A percentile compares a stretch with the other conserved stretches of the same genome.
These are phyloP conservation scores for Scaptomyza caliginosa DNA, from an alignment of 2,888 invertebrate species.

Conservation along the genomic window DNA sequence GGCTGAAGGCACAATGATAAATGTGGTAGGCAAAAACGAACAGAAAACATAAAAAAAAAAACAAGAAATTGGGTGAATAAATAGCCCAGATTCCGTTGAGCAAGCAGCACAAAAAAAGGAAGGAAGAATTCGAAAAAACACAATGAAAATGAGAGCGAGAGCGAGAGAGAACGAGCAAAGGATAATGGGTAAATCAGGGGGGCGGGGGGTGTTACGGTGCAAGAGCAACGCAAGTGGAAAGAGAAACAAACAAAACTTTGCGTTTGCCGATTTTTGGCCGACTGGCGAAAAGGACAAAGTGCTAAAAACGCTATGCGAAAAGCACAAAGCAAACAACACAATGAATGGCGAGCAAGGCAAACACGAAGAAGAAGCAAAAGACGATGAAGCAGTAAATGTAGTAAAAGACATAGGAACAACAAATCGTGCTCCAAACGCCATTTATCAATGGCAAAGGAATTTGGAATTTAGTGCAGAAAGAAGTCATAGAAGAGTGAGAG, in stretches of 20 bases:
- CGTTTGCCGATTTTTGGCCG: conserved; percentile 39
- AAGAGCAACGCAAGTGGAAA: conserved; percentile 47
- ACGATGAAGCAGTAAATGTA: conserved; percentile 23
- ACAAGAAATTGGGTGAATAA: conserved; percentile 82
- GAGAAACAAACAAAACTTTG: conserved; percentile 64
- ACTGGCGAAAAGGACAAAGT: conserved; percentile 67
- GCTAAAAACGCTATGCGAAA: conserved; percentile 50
- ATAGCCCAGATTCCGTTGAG: conserved; percentile 81
- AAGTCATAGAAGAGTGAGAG: not conserved
- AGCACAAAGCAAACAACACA: conserved; percentile 55
- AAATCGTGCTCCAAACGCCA: conserved; percentile 65
- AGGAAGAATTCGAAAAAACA: conserved; percentile 25
- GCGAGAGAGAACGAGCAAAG: not conserved
- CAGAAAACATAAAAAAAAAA: conserved; percentile 35
- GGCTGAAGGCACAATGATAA: conserved; percentile 77
- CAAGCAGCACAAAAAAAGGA: conserved; percentile 58
- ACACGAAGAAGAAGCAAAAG: conserved; percentile 27
- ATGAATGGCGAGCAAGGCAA: conserved; percentile 4
- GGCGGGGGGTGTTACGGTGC: not conserved
- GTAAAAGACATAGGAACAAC: conserved; percentile 45
- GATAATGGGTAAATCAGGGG: conserved; percentile 15
- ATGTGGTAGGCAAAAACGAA: conserved; percentile 66
- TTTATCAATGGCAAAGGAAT: conserved; percentile 75
- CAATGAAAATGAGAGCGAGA: conserved; percentile 21
- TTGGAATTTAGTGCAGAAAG: conserved; percentile 61